phyloP scores from a whole-genome alignment of 2,888 invertebrate species.

The Cantharis nigra region DNA sequence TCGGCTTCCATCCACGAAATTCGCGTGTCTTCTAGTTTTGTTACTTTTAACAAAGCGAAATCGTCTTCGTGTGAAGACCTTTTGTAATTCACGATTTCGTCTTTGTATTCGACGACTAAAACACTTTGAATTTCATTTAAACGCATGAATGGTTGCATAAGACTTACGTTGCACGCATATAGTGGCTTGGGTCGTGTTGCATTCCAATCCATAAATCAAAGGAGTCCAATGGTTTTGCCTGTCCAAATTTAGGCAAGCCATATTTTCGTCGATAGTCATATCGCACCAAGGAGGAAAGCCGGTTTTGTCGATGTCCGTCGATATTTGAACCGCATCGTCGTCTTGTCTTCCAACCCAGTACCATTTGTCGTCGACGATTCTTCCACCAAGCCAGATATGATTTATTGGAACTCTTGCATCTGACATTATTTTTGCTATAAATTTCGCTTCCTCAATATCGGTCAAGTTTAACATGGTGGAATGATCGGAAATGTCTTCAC shows the following conservation, averaged over 20 bases:
- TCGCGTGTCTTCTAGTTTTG: background rate
- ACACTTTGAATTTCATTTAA: background rate
- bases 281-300: constrained; percentile 60
- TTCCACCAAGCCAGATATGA: constrained; percentile 58
- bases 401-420: constrained; percentile 42
- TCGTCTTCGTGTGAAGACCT: background rate
- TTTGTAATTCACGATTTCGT: background rate
- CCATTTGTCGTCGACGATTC: constrained; percentile 41
- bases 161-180: constrained; percentile 51
- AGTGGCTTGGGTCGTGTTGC: constrained; percentile 59
- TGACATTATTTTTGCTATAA: constrained; percentile 22
- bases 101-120: background rate
- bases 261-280: constrained; percentile 56
- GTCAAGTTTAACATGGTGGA: constrained; percentile 9
- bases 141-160: background rate
- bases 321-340: constrained; percentile 9
- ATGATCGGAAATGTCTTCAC: background rate
- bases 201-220: constrained; percentile 59
- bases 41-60: background rate
- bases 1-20: constrained; percentile 4
- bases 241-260: constrained; percentile 59
- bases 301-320: background rate
- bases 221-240: constrained; percentile 58
- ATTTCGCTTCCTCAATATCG: constrained; percentile 8
- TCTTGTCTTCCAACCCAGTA: constrained; percentile 14